These are phyloP conservation scores for Sebastes goodei DNA, from an alignment of 2,797 vertebrate species.

Conservation along the genomic window DNA sequence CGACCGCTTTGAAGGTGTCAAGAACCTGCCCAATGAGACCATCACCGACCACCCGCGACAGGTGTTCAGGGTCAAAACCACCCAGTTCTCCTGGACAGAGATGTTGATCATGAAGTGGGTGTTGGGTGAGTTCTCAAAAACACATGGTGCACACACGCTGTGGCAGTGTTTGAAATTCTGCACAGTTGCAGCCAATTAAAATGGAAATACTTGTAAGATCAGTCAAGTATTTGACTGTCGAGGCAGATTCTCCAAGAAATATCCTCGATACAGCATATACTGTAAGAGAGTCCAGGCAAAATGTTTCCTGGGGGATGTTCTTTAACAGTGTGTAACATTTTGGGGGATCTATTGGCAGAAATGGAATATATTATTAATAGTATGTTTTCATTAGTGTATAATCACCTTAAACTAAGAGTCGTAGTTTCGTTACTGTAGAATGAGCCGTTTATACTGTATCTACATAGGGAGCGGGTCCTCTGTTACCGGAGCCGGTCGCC, in stretches of 20 bases:
- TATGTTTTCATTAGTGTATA: too few species aligned
- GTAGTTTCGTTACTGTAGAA: too few species aligned
- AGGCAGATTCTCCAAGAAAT: constrained; percentile 7
- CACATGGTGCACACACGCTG: background rate
- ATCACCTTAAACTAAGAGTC: too few species aligned
- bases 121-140: constrained; percentile 85
- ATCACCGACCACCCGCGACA: constrained; percentile 94
- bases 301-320: background rate
- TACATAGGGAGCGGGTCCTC: too few species aligned
- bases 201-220: background rate
- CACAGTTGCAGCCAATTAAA: constrained; percentile 13
- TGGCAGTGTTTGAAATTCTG: background rate
- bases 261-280: background rate
- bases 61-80: constrained; percentile 96
- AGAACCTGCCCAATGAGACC: constrained; percentile 96
- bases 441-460: too few species aligned
- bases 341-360: too few species aligned
- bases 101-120: constrained; percentile 99
- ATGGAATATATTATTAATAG: too few species aligned
- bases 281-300: background rate
- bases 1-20: constrained; percentile 95
- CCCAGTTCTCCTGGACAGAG: constrained; percentile 98
- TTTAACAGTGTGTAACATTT: background rate
- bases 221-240: background rate
- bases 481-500: too few species aligned